Evolutionary conservation across 1,140 invertebrate genomes (phyloP).

Genomic region (Cydia strobilella): DNA sequence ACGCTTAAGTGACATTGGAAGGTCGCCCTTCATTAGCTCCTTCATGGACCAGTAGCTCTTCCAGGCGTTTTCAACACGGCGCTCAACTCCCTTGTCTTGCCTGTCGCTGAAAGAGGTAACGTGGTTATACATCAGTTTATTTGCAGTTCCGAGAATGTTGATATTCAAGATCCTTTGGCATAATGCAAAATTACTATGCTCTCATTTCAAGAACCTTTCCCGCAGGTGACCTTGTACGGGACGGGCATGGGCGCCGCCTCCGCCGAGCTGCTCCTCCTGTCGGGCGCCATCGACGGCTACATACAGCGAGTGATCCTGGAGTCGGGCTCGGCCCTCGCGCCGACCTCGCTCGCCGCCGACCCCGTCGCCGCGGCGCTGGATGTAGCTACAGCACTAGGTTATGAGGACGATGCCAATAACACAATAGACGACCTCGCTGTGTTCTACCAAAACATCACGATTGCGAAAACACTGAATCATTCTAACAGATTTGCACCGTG

Average conservation of each 20-base stretch:
- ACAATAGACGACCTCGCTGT: conserved; percentile 39
- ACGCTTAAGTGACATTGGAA: too few species aligned
- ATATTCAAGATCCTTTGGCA: too few species aligned
- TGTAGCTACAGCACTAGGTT: conserved; percentile 49
- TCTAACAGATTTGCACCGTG: conserved; percentile 57
- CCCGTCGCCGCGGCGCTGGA: conserved; percentile 47
- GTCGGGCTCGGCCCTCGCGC: conserved; percentile 63
- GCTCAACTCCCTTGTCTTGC: too few species aligned
- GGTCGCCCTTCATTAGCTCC: too few species aligned
- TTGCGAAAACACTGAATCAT: conserved; percentile 41
- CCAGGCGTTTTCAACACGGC: too few species aligned
- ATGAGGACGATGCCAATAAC: conserved; percentile 41
- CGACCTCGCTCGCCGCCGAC: conserved; percentile 50
- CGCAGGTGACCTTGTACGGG: conserved; percentile 81
- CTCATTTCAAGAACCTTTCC: not conserved
- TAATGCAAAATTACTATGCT: too few species aligned
- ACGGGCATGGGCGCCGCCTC: conserved; percentile 82
- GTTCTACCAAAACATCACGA: conserved; percentile 48
- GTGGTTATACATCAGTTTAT: too few species aligned
- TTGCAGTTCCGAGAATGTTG: too few species aligned
- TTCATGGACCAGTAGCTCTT: too few species aligned
- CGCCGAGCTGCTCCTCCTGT: conserved; percentile 57
- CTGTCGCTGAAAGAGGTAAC: too few species aligned
- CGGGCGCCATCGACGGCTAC: conserved; percentile 48
- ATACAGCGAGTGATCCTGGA: conserved; percentile 65